Evolutionary conservation across 2,888 invertebrate genomes (phyloP).

Genomic region (Chalcosyrphus nemorum): DNA sequence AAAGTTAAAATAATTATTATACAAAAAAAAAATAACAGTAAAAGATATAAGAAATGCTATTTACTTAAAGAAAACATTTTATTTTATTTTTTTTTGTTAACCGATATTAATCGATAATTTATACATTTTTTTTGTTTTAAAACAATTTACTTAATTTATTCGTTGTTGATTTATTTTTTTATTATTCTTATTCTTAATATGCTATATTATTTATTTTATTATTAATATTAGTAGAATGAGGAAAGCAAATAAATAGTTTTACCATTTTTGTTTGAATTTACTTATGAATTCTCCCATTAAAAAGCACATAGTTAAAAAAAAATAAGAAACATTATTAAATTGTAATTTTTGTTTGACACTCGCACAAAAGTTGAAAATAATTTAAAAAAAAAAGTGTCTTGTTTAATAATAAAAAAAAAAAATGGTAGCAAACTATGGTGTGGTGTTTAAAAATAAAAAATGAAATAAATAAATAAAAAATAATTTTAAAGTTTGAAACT

Average conservation of each 20-base stretch:
- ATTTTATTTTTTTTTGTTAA: constrained; percentile 64
- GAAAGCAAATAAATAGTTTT: constrained; percentile 9
- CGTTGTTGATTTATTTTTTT: constrained; percentile 66
- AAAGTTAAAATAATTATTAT: constrained; percentile 7
- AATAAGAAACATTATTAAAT: constrained; percentile 6
- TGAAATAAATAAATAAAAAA: not conserved
- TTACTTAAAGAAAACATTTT: constrained; percentile 58
- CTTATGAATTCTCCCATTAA: constrained; percentile 1
- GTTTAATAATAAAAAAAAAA: not conserved
- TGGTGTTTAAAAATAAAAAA: constrained; percentile 46
- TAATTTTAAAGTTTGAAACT: constrained; percentile 55
- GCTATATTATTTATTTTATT: constrained; percentile 65
- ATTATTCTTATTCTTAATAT: constrained; percentile 42
- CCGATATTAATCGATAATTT: constrained; percentile 68
- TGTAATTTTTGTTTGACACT: constrained; percentile 50
- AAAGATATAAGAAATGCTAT: constrained; percentile 38
- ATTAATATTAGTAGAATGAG: constrained; percentile 54
- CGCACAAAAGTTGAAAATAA: constrained; percentile 53
- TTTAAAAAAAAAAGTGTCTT: constrained; percentile 14
- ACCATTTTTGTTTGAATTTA: constrained; percentile 20
- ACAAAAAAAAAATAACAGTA: constrained; percentile 27
- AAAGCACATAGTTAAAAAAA: constrained; percentile 9
- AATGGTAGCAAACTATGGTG: constrained; percentile 53
- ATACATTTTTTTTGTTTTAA: constrained; percentile 49
- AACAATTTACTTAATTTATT: constrained; percentile 70